Evolutionary conservation across 2,113 vertebrate species (phyloP).

Genomic region (Sprattus sprattus): DNA sequence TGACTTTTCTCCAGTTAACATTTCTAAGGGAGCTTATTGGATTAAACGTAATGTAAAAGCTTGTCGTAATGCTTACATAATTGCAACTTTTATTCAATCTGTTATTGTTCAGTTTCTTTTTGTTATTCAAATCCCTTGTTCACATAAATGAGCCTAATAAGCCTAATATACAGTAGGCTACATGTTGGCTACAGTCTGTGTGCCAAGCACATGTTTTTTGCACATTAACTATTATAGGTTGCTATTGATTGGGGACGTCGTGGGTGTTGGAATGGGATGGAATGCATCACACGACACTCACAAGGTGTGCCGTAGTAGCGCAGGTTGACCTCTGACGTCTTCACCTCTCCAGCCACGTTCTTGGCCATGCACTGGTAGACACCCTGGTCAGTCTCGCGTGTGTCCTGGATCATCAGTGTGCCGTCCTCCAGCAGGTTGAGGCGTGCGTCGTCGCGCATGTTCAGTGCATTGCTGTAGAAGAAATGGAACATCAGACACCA

Average conservation of each 20-base stretch:
- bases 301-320: constrained; percentile 91
- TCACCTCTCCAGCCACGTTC: constrained; percentile 93
- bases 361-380: constrained; percentile 98
- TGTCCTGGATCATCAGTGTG: constrained; percentile 95
- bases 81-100: too few relatives aligned
- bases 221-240: too few relatives aligned
- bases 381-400: constrained; percentile 91
- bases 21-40: too few relatives aligned
- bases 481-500: background rate
- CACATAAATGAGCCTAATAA: too few relatives aligned
- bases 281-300: constrained; percentile 55
- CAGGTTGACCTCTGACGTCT: constrained; percentile 92
- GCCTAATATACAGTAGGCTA: too few relatives aligned
- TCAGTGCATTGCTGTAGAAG: constrained; percentile 81
- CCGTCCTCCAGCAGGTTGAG: constrained; percentile 94
- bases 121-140: too few relatives aligned
- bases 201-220: too few relatives aligned
- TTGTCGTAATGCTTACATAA: too few relatives aligned
- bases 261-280: background rate
- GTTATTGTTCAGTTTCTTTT: too few relatives aligned
- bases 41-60: too few relatives aligned
- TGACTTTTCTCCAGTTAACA: too few relatives aligned
- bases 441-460: constrained; percentile 92
- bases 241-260: background rate
- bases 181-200: too few relatives aligned